phyloP scores from a whole-genome alignment of 2,797 vertebrate genomes.

The Sitta carolinensis region DNA sequence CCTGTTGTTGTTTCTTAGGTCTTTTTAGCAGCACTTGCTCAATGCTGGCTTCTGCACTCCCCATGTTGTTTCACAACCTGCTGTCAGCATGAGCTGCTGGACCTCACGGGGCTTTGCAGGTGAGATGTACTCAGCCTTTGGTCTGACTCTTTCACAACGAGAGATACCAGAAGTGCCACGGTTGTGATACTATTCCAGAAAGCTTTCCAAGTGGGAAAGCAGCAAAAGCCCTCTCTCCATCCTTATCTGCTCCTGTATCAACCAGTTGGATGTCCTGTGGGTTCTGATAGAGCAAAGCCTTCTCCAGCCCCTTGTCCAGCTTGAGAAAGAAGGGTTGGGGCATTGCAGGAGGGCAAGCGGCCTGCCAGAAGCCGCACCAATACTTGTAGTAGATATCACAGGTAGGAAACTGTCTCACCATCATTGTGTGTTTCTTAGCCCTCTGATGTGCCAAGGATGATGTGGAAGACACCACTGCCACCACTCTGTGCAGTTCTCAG shows the following conservation, averaged over 20 bases:
- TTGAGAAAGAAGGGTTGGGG: not conserved
- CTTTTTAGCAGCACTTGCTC: not conserved
- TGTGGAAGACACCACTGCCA: not conserved
- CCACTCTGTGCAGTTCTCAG: not conserved
- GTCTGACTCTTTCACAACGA: not conserved
- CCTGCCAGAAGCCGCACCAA: not conserved
- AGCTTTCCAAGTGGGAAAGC: not conserved
- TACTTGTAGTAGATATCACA: accelerated
- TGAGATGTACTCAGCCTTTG: not conserved
- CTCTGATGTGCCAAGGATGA: not conserved
- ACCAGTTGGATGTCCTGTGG: not conserved
- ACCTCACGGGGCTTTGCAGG: not conserved
- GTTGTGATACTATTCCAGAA: not conserved
- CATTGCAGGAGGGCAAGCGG: not conserved
- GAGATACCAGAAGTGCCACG: not conserved
- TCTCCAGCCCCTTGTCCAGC: not conserved
- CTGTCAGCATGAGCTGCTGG: not conserved
- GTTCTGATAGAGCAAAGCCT: not conserved
- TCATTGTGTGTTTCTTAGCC: not conserved
- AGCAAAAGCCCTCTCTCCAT: not conserved
- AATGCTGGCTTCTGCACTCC: not conserved
- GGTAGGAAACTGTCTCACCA: not conserved
- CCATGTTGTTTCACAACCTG: not conserved
- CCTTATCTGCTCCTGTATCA: not conserved
- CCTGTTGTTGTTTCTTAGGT: not conserved